Base-by-base conservation (phyloP, 2,797 vertebrate genomes). In the Mus minutoides region DNA sequence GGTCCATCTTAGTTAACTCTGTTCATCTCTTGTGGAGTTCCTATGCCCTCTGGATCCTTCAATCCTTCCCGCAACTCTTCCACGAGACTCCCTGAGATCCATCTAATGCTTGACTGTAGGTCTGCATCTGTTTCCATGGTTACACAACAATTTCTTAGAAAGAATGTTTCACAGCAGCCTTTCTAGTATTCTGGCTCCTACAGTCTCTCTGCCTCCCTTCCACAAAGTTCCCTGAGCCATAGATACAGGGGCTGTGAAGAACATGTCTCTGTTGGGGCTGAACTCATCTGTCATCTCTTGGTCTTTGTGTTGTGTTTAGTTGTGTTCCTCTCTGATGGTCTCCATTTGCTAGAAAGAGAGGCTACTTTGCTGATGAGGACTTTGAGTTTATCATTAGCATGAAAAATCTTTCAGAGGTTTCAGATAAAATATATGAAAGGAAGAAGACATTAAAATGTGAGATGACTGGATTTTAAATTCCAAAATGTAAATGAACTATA, bases 401-500 rank as follows among this genome's bases (percentile, higher is more conserved):
- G 79, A 92, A 94, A 94, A 85, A 79, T 67, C 6, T 91, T 46
- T 82, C 26, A 56, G 77, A 75, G 17, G 14, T 60, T 94, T 78
- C n/a, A 79, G 71, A 64, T 94, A 80, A 92, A 92, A 88, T 90
- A 76, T 16, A 84, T 40, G n/a, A 92, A 16, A 93, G 37, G 21
- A 52, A 91, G 90, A 93, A 52, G 2, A 75, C 3, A 95, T 92
- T 88, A 75, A 92, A 90, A n/a, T 78, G 19, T 69, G 62, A 85
- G 60, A 34, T 88, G 31, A 67, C 49, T 83, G 17, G 19, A 88
- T 92, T 94, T 58, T 75, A 94, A 93, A 88, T 60, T 29, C 3
- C 4, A 78, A 34, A 86, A 67, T n/a, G n/a, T n/a, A 71, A 85
- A 43, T 82, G 16, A 94, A 95, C 62, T 88, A 83, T 92, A 43